Percentiles rank a stretch among this genome's conserved stretches.
Evolutionary conservation across 2,113 vertebrate species (phyloP).

Genomic region (Corythornis madagascariensis): DNA sequence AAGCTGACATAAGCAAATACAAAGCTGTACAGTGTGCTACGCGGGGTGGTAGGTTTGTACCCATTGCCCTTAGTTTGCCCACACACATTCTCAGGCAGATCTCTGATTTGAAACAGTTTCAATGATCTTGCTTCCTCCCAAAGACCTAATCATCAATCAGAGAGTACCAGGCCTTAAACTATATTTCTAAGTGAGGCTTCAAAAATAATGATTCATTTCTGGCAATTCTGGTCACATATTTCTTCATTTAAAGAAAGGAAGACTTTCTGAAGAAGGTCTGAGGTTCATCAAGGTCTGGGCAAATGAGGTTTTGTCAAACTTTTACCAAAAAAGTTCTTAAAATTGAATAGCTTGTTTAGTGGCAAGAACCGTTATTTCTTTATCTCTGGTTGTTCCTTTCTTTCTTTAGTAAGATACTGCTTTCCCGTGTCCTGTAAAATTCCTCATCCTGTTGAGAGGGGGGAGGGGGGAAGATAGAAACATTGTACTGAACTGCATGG

Average conservation of each 20-base stretch:
- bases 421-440: constrained; percentile 59
- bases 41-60: background rate
- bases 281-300: background rate
- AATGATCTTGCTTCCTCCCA: background rate
- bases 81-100: rapidly evolving
- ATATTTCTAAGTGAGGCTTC: background rate
- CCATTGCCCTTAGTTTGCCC: background rate
- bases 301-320: constrained; percentile 36
- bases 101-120: background rate
- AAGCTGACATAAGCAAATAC: background rate
- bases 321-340: constrained; percentile 16
- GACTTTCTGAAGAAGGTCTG: constrained; percentile 1
- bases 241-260: constrained; percentile 17
- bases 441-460: constrained; percentile 44
- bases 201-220: background rate
- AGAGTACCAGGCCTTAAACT: background rate
- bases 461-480: background rate
- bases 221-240: background rate
- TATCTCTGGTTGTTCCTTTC: constrained; percentile 64
- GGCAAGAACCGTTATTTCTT: constrained; percentile 23
- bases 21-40: background rate
- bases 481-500: background rate
- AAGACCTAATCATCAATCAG: background rate
- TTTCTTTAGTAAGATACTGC: constrained; percentile 45
- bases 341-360: constrained; percentile 21